Evolutionary conservation across 1,140 invertebrate genomes (phyloP), one percentile per base, ranked within the genome.

Genomic region (Leucophenga varia): DNA sequence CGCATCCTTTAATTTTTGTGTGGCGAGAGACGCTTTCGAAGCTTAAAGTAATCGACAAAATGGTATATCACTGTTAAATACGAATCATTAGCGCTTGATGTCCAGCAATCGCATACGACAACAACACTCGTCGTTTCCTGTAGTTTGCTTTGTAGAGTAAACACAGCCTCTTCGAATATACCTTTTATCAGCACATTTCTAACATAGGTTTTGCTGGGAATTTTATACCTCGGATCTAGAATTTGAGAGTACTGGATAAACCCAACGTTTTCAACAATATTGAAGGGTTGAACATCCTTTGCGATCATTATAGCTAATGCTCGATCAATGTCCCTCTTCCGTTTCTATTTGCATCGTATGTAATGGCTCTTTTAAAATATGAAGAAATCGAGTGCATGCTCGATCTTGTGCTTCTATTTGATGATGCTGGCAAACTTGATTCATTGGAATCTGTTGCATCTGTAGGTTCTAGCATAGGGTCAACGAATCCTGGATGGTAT

Each of bases 321-420:
- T 25, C 13, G n/a, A 22, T 53, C 51, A 14, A 53, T 44, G 34
- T 43, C 40, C 1, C 10, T 44, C 22, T 45, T 54, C 17, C 41
- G 20, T 34, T 41, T 42, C 13, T 35, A 46, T 49, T 49, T 16
- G 30, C 17, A 18, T 54, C 52, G 14, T 54, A 50, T 9, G 41
- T n/a, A 20, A 47, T 22, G 32, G 52, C 34, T 43, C 43, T 45
- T 28, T 50, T 43, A 17, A 50, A 50, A 32, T 50, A 50, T 2
- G 47, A 42, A 21, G 32, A 34, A 7, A 54, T 19, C 12, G 47
- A 46, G 16, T 37, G 13, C 50, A 52, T 52, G 25, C 45, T 52
- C 35, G 45, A 48, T 43, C 40, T 48, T n/a, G n/a, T n/a, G n/a
- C n/a, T n/a, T n/a, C n/a, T n/a, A n/a, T n/a, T n/a, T n/a, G n/a